Evolutionary conservation across 2,797 vertebrate species (phyloP).

Genomic region (Fistularia tabacaria): DNA sequence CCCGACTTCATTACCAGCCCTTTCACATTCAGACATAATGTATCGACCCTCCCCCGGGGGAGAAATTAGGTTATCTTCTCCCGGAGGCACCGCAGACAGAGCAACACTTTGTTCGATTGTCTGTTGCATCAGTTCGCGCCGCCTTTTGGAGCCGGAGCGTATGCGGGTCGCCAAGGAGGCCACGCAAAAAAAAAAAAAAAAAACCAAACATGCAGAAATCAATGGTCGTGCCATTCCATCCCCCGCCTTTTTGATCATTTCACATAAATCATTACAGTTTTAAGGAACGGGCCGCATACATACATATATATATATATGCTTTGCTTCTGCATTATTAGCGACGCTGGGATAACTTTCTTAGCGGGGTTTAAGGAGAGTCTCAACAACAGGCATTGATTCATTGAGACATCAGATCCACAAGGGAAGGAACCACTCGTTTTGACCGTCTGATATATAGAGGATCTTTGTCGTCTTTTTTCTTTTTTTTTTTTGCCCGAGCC

Average conservation of each 20-base stretch:
- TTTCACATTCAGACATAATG: neutral
- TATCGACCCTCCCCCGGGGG: neutral
- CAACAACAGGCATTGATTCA: neutral
- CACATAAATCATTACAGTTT: constrained; percentile 77
- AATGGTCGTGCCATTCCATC: too few relatives aligned
- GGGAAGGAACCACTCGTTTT: neutral
- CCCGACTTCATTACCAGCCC: constrained; percentile 5
- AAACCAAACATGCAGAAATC: too few relatives aligned
- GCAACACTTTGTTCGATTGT: constrained; percentile 16
- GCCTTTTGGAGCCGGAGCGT: too few relatives aligned
- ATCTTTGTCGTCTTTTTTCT: constrained; percentile 2
- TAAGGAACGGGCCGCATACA: constrained; percentile 1
- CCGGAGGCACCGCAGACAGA: too few relatives aligned
- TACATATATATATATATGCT: too few relatives aligned
- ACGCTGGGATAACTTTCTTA: too few relatives aligned
- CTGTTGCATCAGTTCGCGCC: too few relatives aligned
- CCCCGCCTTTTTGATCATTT: constrained; percentile 69
- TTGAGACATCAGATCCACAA: neutral
- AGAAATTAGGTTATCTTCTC: neutral
- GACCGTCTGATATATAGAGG: neutral
- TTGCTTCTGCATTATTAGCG: too few relatives aligned
- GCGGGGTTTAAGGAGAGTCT: too few relatives aligned
- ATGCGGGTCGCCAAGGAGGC: too few relatives aligned
- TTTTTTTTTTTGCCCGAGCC: constrained; percentile 6
- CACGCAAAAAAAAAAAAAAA: too few relatives aligned